These are phyloP conservation scores for Aleiodes leptofemur DNA, from an alignment of 2,888 invertebrate species.

Conservation along the genomic window DNA sequence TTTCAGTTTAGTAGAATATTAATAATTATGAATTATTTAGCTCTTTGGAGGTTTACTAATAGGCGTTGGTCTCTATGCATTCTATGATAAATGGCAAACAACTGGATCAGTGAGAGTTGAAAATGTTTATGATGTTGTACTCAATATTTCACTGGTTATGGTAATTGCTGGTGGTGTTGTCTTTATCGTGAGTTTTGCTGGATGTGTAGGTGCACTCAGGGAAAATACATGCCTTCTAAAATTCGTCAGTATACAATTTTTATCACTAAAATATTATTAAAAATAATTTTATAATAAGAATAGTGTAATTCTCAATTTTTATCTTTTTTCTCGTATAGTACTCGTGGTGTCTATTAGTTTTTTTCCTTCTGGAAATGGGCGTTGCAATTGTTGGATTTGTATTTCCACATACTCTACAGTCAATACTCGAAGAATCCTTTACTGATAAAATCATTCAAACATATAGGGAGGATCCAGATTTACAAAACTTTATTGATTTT, in stretches of 20 bases:
- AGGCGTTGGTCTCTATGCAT: slow-evolving; percentile 92
- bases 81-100: slow-evolving; percentile 94
- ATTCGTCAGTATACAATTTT: slow-evolving; percentile 82
- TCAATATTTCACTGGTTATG: slow-evolving; percentile 93
- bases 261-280: background rate
- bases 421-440: slow-evolving; percentile 89
- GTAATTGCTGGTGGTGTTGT: slow-evolving; percentile 92
- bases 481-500: slow-evolving; percentile 96
- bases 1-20: slow-evolving; percentile 50
- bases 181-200: slow-evolving; percentile 95
- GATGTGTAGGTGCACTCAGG: slow-evolving; percentile 92
- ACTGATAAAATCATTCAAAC: slow-evolving; percentile 94
- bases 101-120: slow-evolving; percentile 89
- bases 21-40: slow-evolving; percentile 76
- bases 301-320: background rate
- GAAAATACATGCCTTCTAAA: slow-evolving; percentile 95
- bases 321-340: slow-evolving; percentile 84
- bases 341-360: slow-evolving; percentile 89
- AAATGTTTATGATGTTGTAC: slow-evolving; percentile 91
- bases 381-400: slow-evolving; percentile 95
- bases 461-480: slow-evolving; percentile 94
- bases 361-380: slow-evolving; percentile 94
- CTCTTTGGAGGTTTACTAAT: slow-evolving; percentile 90
- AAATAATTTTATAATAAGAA: too few species aligned
- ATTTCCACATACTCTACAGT: slow-evolving; percentile 92